Evolutionary conservation across 1,140 invertebrate species (phyloP).

Genomic region (Drusus annulatus): DNA sequence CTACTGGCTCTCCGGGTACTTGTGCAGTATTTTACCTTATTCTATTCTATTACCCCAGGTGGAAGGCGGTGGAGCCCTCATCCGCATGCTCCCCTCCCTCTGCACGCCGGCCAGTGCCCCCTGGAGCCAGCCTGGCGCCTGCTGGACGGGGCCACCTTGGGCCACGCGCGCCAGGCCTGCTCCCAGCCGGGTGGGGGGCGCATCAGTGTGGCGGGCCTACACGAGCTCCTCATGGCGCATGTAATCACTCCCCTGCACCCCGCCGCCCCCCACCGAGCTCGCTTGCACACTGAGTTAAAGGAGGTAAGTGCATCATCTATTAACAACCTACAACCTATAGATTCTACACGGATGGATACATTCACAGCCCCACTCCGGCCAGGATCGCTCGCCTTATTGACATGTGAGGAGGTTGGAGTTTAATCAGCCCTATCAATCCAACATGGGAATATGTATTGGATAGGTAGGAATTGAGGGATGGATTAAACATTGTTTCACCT

Average conservation of each 20-base stretch:
- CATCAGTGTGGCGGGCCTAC: slow-evolving; percentile 65
- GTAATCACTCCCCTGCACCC: slow-evolving; percentile 65
- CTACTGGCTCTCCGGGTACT: neutral
- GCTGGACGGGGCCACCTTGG: slow-evolving; percentile 66
- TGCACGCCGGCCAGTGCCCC: slow-evolving; percentile 62
- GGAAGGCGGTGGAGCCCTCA: slow-evolving; percentile 66
- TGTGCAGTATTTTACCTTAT: neutral
- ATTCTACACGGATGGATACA: too few relatives aligned
- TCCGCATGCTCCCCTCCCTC: slow-evolving; percentile 63
- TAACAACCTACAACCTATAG: too few relatives aligned
- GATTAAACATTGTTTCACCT: too few relatives aligned
- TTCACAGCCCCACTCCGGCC: too few relatives aligned
- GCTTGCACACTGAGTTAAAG: slow-evolving; percentile 51
- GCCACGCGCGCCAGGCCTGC: slow-evolving; percentile 64
- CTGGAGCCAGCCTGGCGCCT: slow-evolving; percentile 66
- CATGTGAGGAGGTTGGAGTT: too few relatives aligned
- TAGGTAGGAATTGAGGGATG: too few relatives aligned
- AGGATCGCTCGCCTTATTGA: too few relatives aligned
- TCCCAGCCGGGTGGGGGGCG: neutral
- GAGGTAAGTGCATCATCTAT: slow-evolving; percentile 49
- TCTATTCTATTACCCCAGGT: slow-evolving; percentile 44
- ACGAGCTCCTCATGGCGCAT: slow-evolving; percentile 66
- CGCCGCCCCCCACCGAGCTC: slow-evolving; percentile 63
- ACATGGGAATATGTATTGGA: too few relatives aligned
- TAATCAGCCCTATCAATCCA: too few relatives aligned